phyloP scores from a whole-genome alignment of 2,797 vertebrate species.

The Pangasius djambal region DNA sequence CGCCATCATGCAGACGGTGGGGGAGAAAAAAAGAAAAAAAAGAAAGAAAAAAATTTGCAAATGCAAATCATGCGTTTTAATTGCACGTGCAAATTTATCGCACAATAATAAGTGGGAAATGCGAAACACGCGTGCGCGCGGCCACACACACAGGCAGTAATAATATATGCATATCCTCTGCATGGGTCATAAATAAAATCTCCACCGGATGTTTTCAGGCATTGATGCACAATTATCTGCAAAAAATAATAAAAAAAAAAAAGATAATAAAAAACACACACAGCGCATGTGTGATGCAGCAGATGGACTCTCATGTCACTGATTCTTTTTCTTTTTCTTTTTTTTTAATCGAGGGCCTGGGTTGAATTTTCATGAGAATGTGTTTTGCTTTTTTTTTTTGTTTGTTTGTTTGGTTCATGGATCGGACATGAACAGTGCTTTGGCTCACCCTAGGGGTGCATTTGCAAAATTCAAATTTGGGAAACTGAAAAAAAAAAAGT shows the following conservation, averaged over 20 bases:
- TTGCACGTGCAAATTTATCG: neutral
- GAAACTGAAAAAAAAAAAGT: neutral
- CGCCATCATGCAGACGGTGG: slow-evolving; percentile 16
- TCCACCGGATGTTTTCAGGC: neutral
- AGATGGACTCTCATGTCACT: too few relatives aligned
- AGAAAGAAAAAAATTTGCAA: neutral
- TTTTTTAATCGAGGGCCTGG: neutral
- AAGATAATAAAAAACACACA: neutral
- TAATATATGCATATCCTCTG: neutral
- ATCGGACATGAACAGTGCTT: neutral
- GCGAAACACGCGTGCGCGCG: neutral
- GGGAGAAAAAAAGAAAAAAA: neutral
- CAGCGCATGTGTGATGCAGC: too few relatives aligned
- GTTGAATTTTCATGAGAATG: neutral
- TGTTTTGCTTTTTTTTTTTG: neutral
- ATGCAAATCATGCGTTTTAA: neutral
- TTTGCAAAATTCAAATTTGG: neutral
- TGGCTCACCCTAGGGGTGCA: slow-evolving; percentile 27
- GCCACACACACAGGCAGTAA: neutral
- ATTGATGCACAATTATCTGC: neutral
- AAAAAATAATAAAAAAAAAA: neutral
- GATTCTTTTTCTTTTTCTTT: neutral
- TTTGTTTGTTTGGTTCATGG: neutral
- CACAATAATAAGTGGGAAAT: neutral
- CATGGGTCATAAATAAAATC: neutral